Evolutionary conservation across 1,140 invertebrate genomes (phyloP).

Genomic region (Pseudoatta argentina): DNA sequence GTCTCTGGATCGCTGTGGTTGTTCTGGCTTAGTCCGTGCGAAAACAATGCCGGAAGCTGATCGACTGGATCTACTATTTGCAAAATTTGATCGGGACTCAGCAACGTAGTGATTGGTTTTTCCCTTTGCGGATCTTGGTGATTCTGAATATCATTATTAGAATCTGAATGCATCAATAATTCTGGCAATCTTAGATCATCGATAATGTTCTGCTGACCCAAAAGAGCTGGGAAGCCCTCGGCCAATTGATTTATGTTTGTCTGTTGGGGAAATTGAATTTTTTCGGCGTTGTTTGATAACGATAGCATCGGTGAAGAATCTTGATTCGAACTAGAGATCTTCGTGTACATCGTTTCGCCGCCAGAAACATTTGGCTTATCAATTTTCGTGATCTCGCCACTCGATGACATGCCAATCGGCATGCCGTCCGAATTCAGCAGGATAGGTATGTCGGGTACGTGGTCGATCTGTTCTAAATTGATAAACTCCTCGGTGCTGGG

Average conservation of each 20-base stretch:
- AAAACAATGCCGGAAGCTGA: slow-evolving; percentile 81
- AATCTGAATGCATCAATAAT: slow-evolving; percentile 78
- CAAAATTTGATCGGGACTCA: slow-evolving; percentile 82
- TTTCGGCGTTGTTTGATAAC: slow-evolving; percentile 75
- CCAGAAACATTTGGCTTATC: slow-evolving; percentile 53
- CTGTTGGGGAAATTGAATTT: slow-evolving; percentile 73
- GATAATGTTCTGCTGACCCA: slow-evolving; percentile 79
- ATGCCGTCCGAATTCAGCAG: slow-evolving; percentile 82
- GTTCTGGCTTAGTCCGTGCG: slow-evolving; percentile 78
- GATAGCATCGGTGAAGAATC: slow-evolving; percentile 30
- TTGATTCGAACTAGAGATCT: slow-evolving; percentile 74
- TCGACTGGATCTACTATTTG: slow-evolving; percentile 85
- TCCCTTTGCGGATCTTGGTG: slow-evolving; percentile 79
- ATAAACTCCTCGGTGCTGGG: slow-evolving; percentile 20
- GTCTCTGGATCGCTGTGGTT: slow-evolving; percentile 89
- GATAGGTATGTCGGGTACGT: slow-evolving; percentile 83
- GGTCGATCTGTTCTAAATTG: slow-evolving; percentile 80
- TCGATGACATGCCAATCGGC: slow-evolving; percentile 73
- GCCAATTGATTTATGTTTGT: slow-evolving; percentile 77
- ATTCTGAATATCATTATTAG: slow-evolving; percentile 81
- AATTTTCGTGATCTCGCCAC: slow-evolving; percentile 44
- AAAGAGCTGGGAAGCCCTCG: slow-evolving; percentile 75
- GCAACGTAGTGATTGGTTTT: slow-evolving; percentile 86
- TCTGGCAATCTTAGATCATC: slow-evolving; percentile 80
- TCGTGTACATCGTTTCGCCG: slow-evolving; percentile 67